phyloP scores from a whole-genome alignment of 2,797 vertebrate genomes.

The Pygocentrus nattereri region DNA sequence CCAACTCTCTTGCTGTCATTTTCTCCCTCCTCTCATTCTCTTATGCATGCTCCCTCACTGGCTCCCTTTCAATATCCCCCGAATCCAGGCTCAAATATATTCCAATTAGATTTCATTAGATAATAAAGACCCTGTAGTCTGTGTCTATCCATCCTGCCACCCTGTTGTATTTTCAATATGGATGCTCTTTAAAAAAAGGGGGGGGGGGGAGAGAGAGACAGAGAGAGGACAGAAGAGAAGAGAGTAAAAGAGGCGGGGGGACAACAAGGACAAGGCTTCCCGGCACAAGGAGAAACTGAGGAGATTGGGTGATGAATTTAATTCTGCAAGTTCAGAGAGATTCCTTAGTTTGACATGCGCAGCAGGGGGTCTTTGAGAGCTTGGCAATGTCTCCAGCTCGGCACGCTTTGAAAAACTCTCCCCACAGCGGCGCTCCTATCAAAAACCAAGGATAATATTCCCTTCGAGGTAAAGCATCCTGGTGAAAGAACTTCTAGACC shows the following conservation, averaged over 20 bases:
- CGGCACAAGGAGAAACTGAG: constrained; percentile 81
- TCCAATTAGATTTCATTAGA: constrained; percentile 57
- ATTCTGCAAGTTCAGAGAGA: constrained; percentile 96
- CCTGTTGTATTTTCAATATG: constrained; percentile 47
- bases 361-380: constrained; percentile 90
- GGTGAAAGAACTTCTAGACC: constrained; percentile 86
- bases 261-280: constrained; percentile 85
- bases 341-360: constrained; percentile 93
- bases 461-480: constrained; percentile 91
- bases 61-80: constrained; percentile 16
- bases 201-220: constrained; percentile 3
- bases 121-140: constrained; percentile 53
- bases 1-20: neutral
- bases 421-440: constrained; percentile 90
- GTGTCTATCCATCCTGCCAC: neutral
- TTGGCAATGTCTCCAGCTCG: constrained; percentile 88
- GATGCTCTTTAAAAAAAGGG: constrained; percentile 35
- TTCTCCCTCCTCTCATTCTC: too few species aligned
- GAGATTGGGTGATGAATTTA: constrained; percentile 88
- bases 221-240: constrained; percentile 23
- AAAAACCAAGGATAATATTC: constrained; percentile 95
- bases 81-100: constrained; percentile 51
- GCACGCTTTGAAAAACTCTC: constrained; percentile 92
- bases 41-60: neutral
- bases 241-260: constrained; percentile 42